These are phyloP conservation scores for Volucella zonaria DNA, from an alignment of 2,888 invertebrate species.

Conservation along the genomic window DNA sequence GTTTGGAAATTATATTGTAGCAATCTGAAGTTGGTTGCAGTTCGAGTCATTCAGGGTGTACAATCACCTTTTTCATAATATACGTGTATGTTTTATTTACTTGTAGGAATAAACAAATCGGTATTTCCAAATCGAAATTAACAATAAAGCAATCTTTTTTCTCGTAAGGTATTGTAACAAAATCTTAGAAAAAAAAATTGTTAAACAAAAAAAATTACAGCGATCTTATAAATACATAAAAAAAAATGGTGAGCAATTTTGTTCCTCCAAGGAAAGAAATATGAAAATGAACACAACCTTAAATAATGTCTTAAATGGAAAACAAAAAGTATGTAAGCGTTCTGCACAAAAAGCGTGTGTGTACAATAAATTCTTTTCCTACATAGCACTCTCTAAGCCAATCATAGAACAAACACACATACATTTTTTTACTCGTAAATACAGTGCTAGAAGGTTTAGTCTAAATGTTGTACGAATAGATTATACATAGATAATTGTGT, in stretches of 20 bases:
- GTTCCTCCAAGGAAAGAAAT: not conserved
- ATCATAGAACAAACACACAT: not conserved
- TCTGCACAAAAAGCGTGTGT: not conserved
- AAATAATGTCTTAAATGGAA: slow-evolving; percentile 1
- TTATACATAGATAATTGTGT: not conserved
- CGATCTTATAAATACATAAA: slow-evolving; percentile 24
- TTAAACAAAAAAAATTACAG: slow-evolving; percentile 18
- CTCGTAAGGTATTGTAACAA: slow-evolving; percentile 21
- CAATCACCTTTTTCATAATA: not conserved
- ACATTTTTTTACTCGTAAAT: no score
- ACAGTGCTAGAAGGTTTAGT: no score
- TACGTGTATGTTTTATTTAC: slow-evolving; percentile 32
- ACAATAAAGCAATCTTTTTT: slow-evolving; percentile 14
- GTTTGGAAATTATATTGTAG: no score
- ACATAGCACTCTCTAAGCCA: not conserved
- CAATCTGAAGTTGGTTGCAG: no score
- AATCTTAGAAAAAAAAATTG: slow-evolving; percentile 3
- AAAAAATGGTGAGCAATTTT: slow-evolving; percentile 1
- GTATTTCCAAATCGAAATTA: slow-evolving; percentile 21
- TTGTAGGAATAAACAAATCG: slow-evolving; percentile 28
- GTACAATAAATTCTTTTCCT: slow-evolving; percentile 1
- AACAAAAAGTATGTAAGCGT: slow-evolving; percentile 15
- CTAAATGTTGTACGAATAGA: no score
- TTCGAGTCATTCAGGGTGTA: no score
- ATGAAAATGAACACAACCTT: slow-evolving; percentile 25